These are phyloP conservation scores for Altica lythri DNA, from an alignment of 2,888 invertebrate species.

Conservation along the genomic window DNA sequence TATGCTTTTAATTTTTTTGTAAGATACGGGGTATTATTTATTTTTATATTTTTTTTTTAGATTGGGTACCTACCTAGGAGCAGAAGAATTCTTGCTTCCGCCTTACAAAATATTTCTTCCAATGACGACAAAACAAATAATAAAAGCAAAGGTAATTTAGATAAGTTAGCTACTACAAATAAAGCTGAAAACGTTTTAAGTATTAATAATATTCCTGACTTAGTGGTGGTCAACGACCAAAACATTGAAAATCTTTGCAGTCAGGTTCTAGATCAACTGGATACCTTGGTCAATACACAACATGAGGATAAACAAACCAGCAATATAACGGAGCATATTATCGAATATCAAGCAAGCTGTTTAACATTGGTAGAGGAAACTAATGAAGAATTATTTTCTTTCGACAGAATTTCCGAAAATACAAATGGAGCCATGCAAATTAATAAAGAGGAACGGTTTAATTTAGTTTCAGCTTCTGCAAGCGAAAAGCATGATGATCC, in stretches of 20 bases:
- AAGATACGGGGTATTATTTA: no score
- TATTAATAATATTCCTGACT: not conserved
- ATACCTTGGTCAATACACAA: not conserved
- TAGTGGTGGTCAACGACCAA: not conserved
- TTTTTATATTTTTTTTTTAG: no score
- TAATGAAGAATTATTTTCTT: not conserved
- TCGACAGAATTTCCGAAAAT: not conserved
- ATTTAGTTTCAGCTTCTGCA: not conserved
- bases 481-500: not conserved
- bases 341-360: not conserved
- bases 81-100: no score
- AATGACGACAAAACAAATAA: not conserved
- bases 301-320: not conserved
- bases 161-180: not conserved
- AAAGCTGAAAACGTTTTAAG: not conserved
- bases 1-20: not conserved
- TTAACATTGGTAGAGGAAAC: not conserved
- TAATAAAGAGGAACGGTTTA: not conserved
- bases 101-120: not conserved
- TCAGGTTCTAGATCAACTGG: not conserved
- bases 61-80: no score
- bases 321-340: not conserved
- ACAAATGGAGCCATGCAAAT: not conserved
- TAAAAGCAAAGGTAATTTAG: not conserved
- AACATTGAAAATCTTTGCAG: not conserved